Evolutionary conservation across 2,113 vertebrate species (phyloP), one percentile per base, ranked within the genome.

Genomic region (Vombatus ursinus): DNA sequence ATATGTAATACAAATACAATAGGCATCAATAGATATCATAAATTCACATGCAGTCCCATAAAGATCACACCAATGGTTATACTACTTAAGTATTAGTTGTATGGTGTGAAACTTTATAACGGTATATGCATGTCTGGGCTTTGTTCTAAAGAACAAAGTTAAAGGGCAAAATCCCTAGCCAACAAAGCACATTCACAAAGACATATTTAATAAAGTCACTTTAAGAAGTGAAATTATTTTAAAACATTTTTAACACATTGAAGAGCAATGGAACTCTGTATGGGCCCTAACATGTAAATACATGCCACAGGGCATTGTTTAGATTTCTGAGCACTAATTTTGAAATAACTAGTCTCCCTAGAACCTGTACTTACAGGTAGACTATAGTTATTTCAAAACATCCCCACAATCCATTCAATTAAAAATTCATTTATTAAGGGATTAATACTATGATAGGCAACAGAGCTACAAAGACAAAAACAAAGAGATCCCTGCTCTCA

Each of bases 161-260:
- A 14, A 90, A 91, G 47, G 50, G 68, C 92, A 93, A 48, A 92
- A 47, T 91, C 77, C 92, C 90, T 94, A 52, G 9, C 84, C 57
- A 89, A 57, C 26, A 16, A 89, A 92, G 23, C 23, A 53, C 10
- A 91, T 48, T 51, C 26, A 52, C 2, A n/a, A 49, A 52, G 52
- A 31, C 37, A 52, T 91, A 95, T 95, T 95, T 94, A 95, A 94
- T 57, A 93, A 89, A 48, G 47, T 84, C 28, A 61, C 90, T 92
- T 50, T 26, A 49, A 97, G 51, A 44, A 90, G 84, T 47, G 3
- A 24, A 51, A 57, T 93, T 84, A 44, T 7, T 12, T 89, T 84
- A 53, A 10, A 92, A 50, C 77, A 68, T 89, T 77, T 61, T 92
- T 91, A 93, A 77, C 50, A 49, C 10, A 51, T 3, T 84, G 94